Percentiles rank a stretch among this genome's conserved stretches.
phyloP scores from a whole-genome alignment of 2,888 invertebrate genomes.

The Notodromas monacha region DNA sequence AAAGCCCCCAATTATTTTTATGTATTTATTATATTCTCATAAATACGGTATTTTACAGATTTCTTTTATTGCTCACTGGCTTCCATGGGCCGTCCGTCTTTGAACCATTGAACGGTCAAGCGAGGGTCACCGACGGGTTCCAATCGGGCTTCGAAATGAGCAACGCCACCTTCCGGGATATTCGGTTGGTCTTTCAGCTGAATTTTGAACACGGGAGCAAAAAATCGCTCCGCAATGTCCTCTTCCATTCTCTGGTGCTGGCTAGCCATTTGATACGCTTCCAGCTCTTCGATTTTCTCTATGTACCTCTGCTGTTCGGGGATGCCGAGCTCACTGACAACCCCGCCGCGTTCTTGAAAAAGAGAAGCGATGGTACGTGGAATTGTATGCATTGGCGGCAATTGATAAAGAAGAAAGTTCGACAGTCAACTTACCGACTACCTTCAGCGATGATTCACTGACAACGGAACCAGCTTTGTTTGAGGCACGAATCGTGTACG shows the following conservation, averaged over 20 bases:
- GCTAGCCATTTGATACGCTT: slow-evolving; percentile 42
- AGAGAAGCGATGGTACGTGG: slow-evolving; percentile 5
- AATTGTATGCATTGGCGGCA: background rate
- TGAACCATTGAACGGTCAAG: slow-evolving; percentile 63
- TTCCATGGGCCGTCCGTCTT: slow-evolving; percentile 60
- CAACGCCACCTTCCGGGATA: slow-evolving; percentile 54
- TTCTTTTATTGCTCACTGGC: slow-evolving; percentile 40
- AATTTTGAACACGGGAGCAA: slow-evolving; percentile 58
- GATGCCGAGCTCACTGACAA: slow-evolving; percentile 53
- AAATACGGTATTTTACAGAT: no score
- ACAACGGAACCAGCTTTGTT: slow-evolving; percentile 67
- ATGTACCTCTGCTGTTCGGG: slow-evolving; percentile 67
- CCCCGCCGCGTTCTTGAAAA: slow-evolving; percentile 20
- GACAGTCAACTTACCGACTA: slow-evolving; percentile 9
- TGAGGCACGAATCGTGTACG: slow-evolving; percentile 63
- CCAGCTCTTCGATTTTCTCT: slow-evolving; percentile 61
- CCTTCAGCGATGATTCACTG: slow-evolving; percentile 28
- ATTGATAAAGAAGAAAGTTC: slow-evolving; percentile 6
- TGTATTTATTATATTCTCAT: no score
- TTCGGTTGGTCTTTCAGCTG: background rate
- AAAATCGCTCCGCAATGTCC: slow-evolving; percentile 41
- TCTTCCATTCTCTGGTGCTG: slow-evolving; percentile 44
- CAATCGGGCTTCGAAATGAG: slow-evolving; percentile 74
- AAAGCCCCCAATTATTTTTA: no score
- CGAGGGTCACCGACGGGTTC: slow-evolving; percentile 72